Evolutionary conservation across 2,888 invertebrate genomes (phyloP), one percentile per base, ranked within the genome.

Genomic region (Thymelicus acteon): DNA sequence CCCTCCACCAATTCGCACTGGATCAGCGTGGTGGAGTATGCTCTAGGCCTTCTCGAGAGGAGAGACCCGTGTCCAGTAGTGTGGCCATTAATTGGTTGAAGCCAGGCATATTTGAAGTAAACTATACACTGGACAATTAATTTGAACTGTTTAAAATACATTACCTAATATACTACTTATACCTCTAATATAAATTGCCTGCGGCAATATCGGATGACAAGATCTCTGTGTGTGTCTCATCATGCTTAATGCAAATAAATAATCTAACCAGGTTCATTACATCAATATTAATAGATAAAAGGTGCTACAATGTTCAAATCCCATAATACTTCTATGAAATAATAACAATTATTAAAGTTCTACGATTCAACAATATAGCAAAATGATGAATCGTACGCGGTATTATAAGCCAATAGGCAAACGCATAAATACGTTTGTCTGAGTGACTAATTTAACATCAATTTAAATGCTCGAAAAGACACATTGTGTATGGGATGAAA

Each of bases 371-470:
- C 70, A 60, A 60, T 60, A 60, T 7, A 64, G 49, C 31, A 19
- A 64, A 70, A 65, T 64, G 70, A 70, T 70, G 44, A 70, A 70
- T 70, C 60, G 60, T 49, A 49, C 52, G 60, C 37, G 19, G 60
- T 60, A 70, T 70, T 60, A 70, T 70, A 70, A 70, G 70, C 64
- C 65, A 71, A 71, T 65, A 70, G 58, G 57, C 64, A 65, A 60
- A 64, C 70, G 60, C 70, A 71, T 71, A 71, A 70, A 70, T 70
- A 60, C 64, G 40, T 70, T 62, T 63, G 64, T 39, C 64, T 37
- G 31, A 60, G 63, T 70, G 70, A 65, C 71, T 65, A 65, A 71
- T 71, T 71, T 71, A 52, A 65, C 70, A 60, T 64, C 64, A 70
- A 70, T 65, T 65, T 70, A 70, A 70, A 65, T 52, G 64, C 60